Base-by-base conservation (phyloP, 37 sponge, comb jelly and placozoan species). In the Spongilla lacustris region DNA sequence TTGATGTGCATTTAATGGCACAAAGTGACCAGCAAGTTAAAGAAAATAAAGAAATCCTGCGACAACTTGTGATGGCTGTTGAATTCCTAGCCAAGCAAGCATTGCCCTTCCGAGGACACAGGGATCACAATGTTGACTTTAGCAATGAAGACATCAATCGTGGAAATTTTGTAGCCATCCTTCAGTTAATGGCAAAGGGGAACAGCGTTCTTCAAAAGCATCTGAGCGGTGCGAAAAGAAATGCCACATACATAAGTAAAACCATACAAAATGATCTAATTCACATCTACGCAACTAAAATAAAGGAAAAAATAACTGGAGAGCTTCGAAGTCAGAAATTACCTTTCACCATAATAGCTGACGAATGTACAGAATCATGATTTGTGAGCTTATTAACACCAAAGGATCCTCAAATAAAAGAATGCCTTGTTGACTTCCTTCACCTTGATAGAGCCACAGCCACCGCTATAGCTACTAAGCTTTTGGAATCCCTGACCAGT, bases 371-470 rank as follows among this genome's bases (percentile, higher is more conserved):
- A 28, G 81, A 83, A 6, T 9, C 88, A n/a, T 32, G 83, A 36
- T 87, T 76, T 84, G 83, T 88, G 23, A 84, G 86, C 38, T 49
- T 84, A 10, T 87, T 82, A 41, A 84, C 81, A 67, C 58, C 81
- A 58, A 48, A 32, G 9, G 66, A 88, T 36, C 89, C 89, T 23
- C 83, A 85, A 4, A 88, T 88, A 33, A 88, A 83, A 69, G 89
- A 88, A 83, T 88, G 83, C 66, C 77, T 87, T 26, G 14, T 87
- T 12, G 24, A 25, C 30, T 84, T 88, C 12, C 10, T 88, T n/a
- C 58, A 84, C 83, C 31, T 87, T 68, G 89, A 88, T 6, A 85
- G 89, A 88, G 83, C 89, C 14, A 88, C 46, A 50, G 89, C 89
- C 25, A 29, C 24, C 76, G 22, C 67, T 24, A 84, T 88, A 29